Percentiles rank a stretch among this genome's conserved stretches.
phyloP scores from a whole-genome alignment of 1,140 invertebrate genomes.

The Maniola jurtina region DNA sequence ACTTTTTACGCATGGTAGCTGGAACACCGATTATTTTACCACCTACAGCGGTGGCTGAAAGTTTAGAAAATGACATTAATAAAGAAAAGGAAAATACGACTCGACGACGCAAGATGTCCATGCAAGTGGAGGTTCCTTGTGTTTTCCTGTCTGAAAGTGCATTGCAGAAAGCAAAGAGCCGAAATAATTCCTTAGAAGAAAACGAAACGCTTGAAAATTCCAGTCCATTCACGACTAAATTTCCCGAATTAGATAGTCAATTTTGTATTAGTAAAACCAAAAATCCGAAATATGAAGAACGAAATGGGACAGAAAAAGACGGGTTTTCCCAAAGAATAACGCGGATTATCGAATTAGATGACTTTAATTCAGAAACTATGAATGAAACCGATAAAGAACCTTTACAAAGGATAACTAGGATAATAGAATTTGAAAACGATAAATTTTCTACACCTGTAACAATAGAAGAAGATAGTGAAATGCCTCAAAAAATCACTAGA shows the following conservation, averaged over 20 bases:
- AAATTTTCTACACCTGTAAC: conserved; percentile 49
- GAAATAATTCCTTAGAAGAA: conserved; percentile 69
- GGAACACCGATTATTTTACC: conserved; percentile 80
- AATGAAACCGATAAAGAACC: conserved; percentile 57
- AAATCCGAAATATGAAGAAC: conserved; percentile 36
- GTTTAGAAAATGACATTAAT: conserved; percentile 67
- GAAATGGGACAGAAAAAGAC: conserved; percentile 40
- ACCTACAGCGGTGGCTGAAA: conserved; percentile 63
- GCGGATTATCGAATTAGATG: conserved; percentile 62
- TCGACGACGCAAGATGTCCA: conserved; percentile 71
- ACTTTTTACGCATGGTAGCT: conserved; percentile 81
- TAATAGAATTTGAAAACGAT: conserved; percentile 70
- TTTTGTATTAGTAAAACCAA: conserved; percentile 23
- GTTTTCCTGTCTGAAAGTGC: conserved; percentile 76
- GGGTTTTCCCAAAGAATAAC: conserved; percentile 53
- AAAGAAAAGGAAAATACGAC: conserved; percentile 66
- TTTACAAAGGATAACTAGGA: conserved; percentile 66
- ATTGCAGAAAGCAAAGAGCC: conserved; percentile 65
- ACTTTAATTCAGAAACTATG: conserved; percentile 50
- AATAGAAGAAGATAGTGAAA: conserved; percentile 57
- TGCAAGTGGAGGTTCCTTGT: conserved; percentile 77
- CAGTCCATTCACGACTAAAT: conserved; percentile 41
- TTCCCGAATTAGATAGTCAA: conserved; percentile 24
- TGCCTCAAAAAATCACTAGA: conserved; percentile 66
- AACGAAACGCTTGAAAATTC: conserved; percentile 58